phyloP scores from a whole-genome alignment of 1,140 invertebrate species.

The Drosophila parabipectinata region DNA sequence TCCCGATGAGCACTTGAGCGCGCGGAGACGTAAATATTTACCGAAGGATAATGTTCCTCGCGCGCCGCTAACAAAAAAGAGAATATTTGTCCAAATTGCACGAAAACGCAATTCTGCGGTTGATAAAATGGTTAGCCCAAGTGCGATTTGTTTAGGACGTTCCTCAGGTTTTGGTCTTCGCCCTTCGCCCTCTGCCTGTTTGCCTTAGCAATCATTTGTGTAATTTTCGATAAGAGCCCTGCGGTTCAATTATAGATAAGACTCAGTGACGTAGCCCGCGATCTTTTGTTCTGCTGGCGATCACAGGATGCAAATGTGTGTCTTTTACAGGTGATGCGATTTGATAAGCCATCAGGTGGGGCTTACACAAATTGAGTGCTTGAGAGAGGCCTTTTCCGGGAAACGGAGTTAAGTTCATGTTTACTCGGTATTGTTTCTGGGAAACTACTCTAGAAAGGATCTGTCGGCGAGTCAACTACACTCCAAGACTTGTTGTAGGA shows the following conservation, averaged over 20 bases:
- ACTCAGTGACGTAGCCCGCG: conserved; percentile 40
- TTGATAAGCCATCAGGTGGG: conserved; percentile 54
- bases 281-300: conserved; percentile 30
- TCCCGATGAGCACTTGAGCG: conserved; percentile 63
- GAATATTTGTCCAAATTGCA: conserved; percentile 75
- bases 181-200: conserved; percentile 3
- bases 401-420: conserved; percentile 74
- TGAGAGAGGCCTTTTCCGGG: conserved; percentile 61
- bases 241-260: conserved; percentile 70
- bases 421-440: conserved; percentile 72
- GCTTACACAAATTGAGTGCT: conserved; percentile 53
- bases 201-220: conserved; percentile 41
- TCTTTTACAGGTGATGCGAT: conserved; percentile 58
- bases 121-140: conserved; percentile 60
- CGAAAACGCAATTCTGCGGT: conserved; percentile 60
- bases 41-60: conserved; percentile 65
- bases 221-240: conserved; percentile 63
- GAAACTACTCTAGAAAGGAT: conserved; percentile 35
- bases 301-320: conserved; percentile 65
- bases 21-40: conserved; percentile 73
- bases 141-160: conserved; percentile 70
- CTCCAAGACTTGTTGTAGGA: not conserved
- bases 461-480: too few species aligned
- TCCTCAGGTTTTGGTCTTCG: not conserved
- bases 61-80: conserved; percentile 49